Evolutionary conservation across 2,888 invertebrate genomes (phyloP).

Genomic region (Drosophila eohydei): DNA sequence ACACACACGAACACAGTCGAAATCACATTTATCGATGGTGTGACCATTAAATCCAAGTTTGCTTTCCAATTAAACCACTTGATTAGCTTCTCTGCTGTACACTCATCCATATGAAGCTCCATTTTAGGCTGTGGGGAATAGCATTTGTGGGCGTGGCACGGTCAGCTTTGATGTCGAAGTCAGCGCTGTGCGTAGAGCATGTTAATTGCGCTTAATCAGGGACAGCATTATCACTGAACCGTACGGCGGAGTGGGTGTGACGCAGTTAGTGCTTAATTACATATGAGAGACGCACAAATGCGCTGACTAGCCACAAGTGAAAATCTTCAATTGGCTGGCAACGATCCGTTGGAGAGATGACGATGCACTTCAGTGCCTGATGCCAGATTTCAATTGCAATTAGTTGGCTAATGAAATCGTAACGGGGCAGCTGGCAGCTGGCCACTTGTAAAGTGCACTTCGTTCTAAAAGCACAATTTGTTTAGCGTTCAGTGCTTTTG

Average conservation of each 20-base stretch:
- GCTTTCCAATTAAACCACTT: constrained; percentile 80
- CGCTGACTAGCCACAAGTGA: constrained; percentile 56
- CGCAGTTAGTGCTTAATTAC: constrained; percentile 63
- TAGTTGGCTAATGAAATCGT: constrained; percentile 41
- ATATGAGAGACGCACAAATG: constrained; percentile 38
- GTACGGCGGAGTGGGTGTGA: constrained; percentile 47
- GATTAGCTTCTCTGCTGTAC: constrained; percentile 64
- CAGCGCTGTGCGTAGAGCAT: constrained; percentile 70
- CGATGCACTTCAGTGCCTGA: constrained; percentile 6
- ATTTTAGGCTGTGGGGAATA: constrained; percentile 6
- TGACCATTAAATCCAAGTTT: constrained; percentile 75
- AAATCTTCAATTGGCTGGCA: constrained; percentile 43
- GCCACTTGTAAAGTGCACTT: constrained; percentile 12
- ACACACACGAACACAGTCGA: constrained; percentile 15
- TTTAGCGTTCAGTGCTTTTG: constrained; percentile 42
- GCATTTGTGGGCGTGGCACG: constrained; percentile 43
- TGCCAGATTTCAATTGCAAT: constrained; percentile 42
- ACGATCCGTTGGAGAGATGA: constrained; percentile 19
- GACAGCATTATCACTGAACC: constrained; percentile 45
- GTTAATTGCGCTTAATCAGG: constrained; percentile 75
- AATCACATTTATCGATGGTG: constrained; percentile 58
- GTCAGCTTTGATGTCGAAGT: constrained; percentile 45
- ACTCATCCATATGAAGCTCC: constrained; percentile 5
- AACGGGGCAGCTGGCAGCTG: constrained; percentile 9
- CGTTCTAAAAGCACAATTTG: constrained; percentile 37